Conservation (phyloP, 1,140 invertebrate species). For the Coptotermes formosanus region DNA sequence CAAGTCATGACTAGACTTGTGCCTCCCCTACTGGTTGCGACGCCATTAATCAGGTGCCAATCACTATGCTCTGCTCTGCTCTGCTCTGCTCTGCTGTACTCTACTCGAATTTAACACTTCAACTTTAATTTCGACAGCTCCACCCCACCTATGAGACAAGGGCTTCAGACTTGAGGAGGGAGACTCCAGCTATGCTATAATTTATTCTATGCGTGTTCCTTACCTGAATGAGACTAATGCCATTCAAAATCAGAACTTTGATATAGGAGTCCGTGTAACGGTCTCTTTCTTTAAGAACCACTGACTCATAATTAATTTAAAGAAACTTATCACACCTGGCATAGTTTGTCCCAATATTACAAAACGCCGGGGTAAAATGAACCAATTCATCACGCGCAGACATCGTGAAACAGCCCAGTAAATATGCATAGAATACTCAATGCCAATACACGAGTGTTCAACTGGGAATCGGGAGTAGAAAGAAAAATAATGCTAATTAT, state of each 20-base stretch:
- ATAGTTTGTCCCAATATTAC: neutral
- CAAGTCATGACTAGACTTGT: no score
- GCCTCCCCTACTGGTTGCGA: no score
- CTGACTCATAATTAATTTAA: constrained; percentile 13
- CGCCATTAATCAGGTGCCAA: neutral
- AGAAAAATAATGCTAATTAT: no score
- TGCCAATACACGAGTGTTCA: no score
- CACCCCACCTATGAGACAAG: neutral
- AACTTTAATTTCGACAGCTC: neutral
- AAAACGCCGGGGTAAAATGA: no score
- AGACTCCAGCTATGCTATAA: neutral
- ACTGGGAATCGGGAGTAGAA: no score
- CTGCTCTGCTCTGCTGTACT: neutral
- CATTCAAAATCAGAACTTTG: neutral
- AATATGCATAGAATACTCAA: no score
- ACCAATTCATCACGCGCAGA: no score
- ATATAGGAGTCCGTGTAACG: neutral
- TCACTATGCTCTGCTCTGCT: neutral
- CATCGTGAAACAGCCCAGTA: no score
- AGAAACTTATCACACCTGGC: neutral
- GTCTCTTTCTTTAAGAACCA: constrained; percentile 5
- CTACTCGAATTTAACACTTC: neutral
- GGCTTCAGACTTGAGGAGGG: neutral
- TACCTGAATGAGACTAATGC: neutral
- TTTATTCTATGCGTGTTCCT: neutral